A percentile compares a stretch with the other conserved stretches of the same genome.
These are phyloP conservation scores for Percopsis omiscomaycus DNA, from an alignment of 2,797 vertebrate genomes.

Conservation along the genomic window DNA sequence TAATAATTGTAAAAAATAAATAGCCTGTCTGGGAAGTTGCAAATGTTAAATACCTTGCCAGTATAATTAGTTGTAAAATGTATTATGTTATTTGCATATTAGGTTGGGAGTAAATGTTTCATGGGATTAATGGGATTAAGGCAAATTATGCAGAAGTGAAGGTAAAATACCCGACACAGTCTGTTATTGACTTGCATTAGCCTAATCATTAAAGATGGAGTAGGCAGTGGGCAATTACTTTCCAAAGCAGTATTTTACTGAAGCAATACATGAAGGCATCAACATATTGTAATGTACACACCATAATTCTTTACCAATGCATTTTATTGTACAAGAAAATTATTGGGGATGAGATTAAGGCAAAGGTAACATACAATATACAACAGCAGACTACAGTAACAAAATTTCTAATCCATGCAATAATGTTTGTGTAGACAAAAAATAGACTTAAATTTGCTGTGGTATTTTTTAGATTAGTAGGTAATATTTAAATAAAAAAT, in stretches of 20 bases:
- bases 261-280: conserved; percentile 15
- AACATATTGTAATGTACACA: conserved; percentile 22
- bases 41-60: no score
- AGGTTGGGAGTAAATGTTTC: conserved; percentile 33
- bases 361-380: conserved; percentile 58
- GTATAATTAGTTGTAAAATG: no score
- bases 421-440: conserved; percentile 62
- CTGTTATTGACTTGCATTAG: conserved; percentile 17
- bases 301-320: conserved; percentile 54
- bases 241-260: conserved; percentile 24
- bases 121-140: conserved; percentile 35
- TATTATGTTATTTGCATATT: no score
- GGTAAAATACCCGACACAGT: conserved; percentile 19
- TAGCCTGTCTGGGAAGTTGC: no score
- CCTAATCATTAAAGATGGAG: conserved; percentile 23
- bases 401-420: conserved; percentile 50
- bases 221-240: conserved; percentile 4
- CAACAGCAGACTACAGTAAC: conserved; percentile 39
- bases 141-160: conserved; percentile 45
- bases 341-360: conserved; percentile 54
- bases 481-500: conserved; percentile 50
- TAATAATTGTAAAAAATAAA: no score
- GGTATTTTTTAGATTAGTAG: conserved; percentile 61
- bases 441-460: conserved; percentile 62
- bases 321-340: conserved; percentile 72